phyloP scores from a whole-genome alignment of 2,113 vertebrate genomes.

The Pycnonotus jocosus region DNA sequence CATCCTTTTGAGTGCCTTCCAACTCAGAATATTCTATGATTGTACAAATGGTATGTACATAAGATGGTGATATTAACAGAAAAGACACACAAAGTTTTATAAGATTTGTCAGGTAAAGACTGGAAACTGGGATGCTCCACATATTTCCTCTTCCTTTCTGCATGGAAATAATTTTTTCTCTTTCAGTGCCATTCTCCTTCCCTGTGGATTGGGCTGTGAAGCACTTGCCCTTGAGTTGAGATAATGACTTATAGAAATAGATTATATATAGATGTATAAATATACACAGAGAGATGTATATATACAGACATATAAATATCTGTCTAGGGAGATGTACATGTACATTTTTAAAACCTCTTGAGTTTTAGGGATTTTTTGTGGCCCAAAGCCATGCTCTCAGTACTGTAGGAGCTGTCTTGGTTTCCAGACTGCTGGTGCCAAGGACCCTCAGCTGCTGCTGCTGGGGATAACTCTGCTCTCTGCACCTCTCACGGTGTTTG shows the following conservation, averaged over 20 bases:
- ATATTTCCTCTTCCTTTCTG: background rate
- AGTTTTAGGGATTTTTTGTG: background rate
- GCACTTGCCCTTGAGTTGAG: background rate
- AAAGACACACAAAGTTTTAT: background rate
- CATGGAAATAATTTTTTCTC: background rate
- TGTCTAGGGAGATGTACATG: background rate
- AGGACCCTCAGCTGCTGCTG: background rate
- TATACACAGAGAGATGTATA: background rate
- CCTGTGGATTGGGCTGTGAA: background rate
- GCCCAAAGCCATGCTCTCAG: background rate
- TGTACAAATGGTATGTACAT: rapidly evolving
- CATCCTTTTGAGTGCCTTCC: background rate
- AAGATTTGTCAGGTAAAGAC: background rate
- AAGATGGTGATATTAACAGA: background rate
- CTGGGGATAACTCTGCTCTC: background rate
- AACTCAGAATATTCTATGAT: background rate
- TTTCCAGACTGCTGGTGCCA: background rate
- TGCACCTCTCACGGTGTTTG: background rate
- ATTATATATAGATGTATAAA: background rate
- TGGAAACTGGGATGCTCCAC: background rate
- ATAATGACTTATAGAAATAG: background rate
- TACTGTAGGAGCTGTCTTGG: background rate
- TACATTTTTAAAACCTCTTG: background rate
- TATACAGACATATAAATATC: background rate
- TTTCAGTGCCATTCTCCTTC: background rate